Conservation (phyloP, 2,888 invertebrate genomes). For the Lypha dubia region DNA sequence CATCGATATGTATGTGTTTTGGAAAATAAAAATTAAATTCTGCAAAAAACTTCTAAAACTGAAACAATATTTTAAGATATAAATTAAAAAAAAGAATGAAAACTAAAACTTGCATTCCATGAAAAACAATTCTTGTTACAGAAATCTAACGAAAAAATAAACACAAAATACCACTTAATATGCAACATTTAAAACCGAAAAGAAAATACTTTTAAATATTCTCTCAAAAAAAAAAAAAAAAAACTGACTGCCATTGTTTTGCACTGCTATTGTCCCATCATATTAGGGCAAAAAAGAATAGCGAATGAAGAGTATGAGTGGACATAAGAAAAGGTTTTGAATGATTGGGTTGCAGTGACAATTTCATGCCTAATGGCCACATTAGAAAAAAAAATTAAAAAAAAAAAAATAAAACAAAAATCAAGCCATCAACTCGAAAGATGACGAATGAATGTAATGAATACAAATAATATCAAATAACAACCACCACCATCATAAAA, state of each 20-base stretch:
- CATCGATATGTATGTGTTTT: too few species aligned
- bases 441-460: conserved; percentile 65
- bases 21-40: background rate
- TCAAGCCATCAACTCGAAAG: conserved; percentile 25
- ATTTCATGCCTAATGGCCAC: conserved; percentile 72
- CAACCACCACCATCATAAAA: conserved; percentile 37
- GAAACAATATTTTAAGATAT: conserved; percentile 19
- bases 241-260: conserved; percentile 61
- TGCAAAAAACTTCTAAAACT: conserved; percentile 20
- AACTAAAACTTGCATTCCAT: background rate
- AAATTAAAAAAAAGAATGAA: background rate
- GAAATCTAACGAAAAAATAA: conserved; percentile 23
- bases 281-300: conserved; percentile 8
- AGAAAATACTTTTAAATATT: conserved; percentile 5
- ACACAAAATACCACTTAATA: conserved; percentile 71
- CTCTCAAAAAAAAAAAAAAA: conserved; percentile 25
- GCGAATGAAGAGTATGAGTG: conserved; percentile 24
- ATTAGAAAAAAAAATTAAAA: conserved; percentile 46
- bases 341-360: conserved; percentile 72
- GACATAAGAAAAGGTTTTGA: conserved; percentile 58
- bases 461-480: conserved; percentile 65
- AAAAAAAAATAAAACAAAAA: conserved; percentile 1
- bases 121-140: background rate
- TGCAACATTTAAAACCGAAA: conserved; percentile 50
- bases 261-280: conserved; percentile 50